These are phyloP conservation scores for Fistularia tabacaria DNA, from an alignment of 2,797 vertebrate genomes.

Conservation along the genomic window DNA sequence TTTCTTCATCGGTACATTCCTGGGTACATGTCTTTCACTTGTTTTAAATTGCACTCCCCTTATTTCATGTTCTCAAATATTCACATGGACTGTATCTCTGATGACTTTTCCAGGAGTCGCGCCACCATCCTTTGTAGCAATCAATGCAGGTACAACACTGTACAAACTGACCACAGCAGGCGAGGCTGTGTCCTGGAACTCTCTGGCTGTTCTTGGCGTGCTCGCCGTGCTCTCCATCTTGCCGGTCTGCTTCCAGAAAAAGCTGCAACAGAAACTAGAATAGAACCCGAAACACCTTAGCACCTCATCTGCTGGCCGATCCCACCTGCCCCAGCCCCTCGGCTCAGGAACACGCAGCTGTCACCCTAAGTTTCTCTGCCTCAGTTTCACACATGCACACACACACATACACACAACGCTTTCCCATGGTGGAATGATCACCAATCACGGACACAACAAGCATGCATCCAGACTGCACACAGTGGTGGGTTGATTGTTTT, in stretches of 20 bases:
- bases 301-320: constrained; percentile 51
- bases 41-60: background rate
- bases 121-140: constrained; percentile 96
- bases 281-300: constrained; percentile 59
- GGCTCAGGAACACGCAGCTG: constrained; percentile 61
- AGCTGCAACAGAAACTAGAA: constrained; percentile 92
- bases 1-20: constrained; percentile 96
- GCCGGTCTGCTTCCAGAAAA: constrained; percentile 93
- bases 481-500: constrained; percentile 36
- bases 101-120: constrained; percentile 82
- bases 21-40: constrained; percentile 76
- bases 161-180: constrained; percentile 98
- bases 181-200: constrained; percentile 98
- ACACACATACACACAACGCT: background rate
- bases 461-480: constrained; percentile 27
- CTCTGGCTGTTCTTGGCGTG: constrained; percentile 87
- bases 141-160: constrained; percentile 95
- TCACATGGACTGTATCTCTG: background rate
- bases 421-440: constrained; percentile 15
- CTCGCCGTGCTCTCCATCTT: constrained; percentile 92
- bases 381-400: constrained; percentile 20
- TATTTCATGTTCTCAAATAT: too few species aligned
- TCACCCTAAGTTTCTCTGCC: constrained; percentile 32
- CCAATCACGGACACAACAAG: constrained; percentile 5
- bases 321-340: constrained; percentile 16